Evolutionary conservation across 2,797 vertebrate species (phyloP).

Genomic region (Catharus ustulatus): DNA sequence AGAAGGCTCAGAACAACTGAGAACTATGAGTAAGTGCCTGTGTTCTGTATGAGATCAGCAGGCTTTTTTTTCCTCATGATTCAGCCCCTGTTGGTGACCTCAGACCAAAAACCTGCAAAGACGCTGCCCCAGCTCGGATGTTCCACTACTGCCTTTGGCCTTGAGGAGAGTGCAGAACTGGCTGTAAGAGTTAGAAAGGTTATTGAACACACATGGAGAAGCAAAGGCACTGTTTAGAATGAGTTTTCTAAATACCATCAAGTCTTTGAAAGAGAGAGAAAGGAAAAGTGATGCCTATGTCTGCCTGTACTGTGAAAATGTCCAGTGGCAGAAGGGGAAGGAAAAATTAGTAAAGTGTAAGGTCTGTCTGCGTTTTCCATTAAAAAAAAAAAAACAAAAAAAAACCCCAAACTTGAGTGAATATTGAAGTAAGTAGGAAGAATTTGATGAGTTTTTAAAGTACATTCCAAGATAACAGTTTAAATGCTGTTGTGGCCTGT

Average conservation of each 20-base stretch:
- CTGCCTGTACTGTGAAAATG: neutral
- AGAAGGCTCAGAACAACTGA: neutral
- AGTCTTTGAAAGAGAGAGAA: neutral
- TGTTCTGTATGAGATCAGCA: neutral
- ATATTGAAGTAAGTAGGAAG: neutral
- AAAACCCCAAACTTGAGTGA: neutral
- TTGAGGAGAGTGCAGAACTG: neutral
- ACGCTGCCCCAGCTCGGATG: neutral
- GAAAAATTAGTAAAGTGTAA: neutral
- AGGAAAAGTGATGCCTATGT: neutral
- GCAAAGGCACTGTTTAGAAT: neutral
- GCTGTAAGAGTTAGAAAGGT: neutral
- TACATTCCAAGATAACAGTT: rapidly evolving
- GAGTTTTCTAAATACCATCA: neutral
- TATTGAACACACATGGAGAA: neutral
- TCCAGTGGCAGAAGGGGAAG: neutral
- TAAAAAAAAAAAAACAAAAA: neutral
- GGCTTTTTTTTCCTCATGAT: neutral
- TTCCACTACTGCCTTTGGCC: neutral
- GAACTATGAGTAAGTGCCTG: neutral
- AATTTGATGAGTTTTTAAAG: neutral
- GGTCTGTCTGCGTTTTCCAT: neutral
- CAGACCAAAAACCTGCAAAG: neutral
- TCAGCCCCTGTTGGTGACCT: neutral
- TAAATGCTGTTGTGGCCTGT: neutral